A percentile compares a stretch with the other conserved stretches of the same genome.
Conservation (phyloP, 2,797 vertebrate species). For the Ficedula albicollis region DNA sequence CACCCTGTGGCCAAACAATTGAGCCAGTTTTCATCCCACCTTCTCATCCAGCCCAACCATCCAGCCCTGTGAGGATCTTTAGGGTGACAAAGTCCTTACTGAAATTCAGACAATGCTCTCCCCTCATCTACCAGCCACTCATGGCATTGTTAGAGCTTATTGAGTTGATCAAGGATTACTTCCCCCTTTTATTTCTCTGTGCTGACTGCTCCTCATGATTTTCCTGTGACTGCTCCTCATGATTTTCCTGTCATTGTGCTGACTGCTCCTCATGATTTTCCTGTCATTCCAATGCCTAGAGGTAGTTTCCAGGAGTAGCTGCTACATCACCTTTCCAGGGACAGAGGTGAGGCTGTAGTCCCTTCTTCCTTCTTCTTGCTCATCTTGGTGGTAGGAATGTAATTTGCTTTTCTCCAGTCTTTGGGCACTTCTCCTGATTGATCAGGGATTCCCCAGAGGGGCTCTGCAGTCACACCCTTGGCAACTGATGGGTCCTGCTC, state of each 20-base stretch:
- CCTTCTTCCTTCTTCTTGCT: not conserved
- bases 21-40: not conserved
- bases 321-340: not conserved
- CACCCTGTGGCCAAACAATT: not conserved
- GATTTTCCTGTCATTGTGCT: not conserved
- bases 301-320: not conserved
- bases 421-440: not conserved
- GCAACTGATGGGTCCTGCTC: not conserved
- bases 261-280: not conserved
- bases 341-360: not conserved
- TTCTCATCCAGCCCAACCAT: not conserved
- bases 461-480: not conserved
- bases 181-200: not conserved
- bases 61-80: rapidly evolving
- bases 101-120: not conserved
- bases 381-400: not conserved
- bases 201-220: not conserved
- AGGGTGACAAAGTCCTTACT: not conserved
- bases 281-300: not conserved
- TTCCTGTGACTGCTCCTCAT: not conserved
- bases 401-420: not conserved
- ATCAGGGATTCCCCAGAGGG: not conserved
- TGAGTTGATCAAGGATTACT: not conserved
- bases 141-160: not conserved
- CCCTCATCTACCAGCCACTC: not conserved